phyloP scores from a whole-genome alignment of 1,140 invertebrate species.

The Ooceraea biroi region DNA sequence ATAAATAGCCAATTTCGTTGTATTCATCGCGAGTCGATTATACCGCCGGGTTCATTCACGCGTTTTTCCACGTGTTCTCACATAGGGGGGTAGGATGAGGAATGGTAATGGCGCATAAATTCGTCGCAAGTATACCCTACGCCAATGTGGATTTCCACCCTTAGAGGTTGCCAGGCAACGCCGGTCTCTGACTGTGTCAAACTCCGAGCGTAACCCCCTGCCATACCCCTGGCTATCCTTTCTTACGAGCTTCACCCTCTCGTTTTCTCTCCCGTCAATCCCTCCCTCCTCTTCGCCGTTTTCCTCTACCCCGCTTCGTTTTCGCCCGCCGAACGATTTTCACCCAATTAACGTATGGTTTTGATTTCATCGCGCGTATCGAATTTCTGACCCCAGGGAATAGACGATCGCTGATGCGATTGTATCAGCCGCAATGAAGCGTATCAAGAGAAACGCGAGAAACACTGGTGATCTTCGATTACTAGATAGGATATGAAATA shows the following conservation, averaged over 20 bases:
- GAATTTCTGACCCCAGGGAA: slow-evolving; percentile 26
- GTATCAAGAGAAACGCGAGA: background rate
- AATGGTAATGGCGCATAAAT: slow-evolving; percentile 79
- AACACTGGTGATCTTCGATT: background rate
- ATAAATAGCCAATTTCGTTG: slow-evolving; percentile 30
- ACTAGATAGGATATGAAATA: no score
- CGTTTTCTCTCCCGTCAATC: slow-evolving; percentile 39
- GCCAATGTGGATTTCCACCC: slow-evolving; percentile 82
- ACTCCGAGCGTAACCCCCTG: slow-evolving; percentile 77
- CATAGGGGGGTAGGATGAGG: background rate
- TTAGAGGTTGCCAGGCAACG: slow-evolving; percentile 83
- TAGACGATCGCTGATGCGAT: background rate
- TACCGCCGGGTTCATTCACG: slow-evolving; percentile 73
- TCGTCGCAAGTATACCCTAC: slow-evolving; percentile 79
- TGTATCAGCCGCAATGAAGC: background rate
- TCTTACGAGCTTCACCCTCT: slow-evolving; percentile 56
- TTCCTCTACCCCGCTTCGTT: background rate
- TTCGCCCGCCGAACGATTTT: slow-evolving; percentile 61
- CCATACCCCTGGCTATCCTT: slow-evolving; percentile 54
- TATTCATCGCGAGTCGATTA: slow-evolving; percentile 48
- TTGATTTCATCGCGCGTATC: slow-evolving; percentile 51
- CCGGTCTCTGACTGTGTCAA: slow-evolving; percentile 84
- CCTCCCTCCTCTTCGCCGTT: background rate
- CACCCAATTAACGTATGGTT: slow-evolving; percentile 64
- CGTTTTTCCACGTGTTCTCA: slow-evolving; percentile 36